Evolutionary conservation across 2,797 vertebrate genomes (phyloP), one percentile per base, ranked within the genome.

Genomic region (Cyclopterus lumpus): DNA sequence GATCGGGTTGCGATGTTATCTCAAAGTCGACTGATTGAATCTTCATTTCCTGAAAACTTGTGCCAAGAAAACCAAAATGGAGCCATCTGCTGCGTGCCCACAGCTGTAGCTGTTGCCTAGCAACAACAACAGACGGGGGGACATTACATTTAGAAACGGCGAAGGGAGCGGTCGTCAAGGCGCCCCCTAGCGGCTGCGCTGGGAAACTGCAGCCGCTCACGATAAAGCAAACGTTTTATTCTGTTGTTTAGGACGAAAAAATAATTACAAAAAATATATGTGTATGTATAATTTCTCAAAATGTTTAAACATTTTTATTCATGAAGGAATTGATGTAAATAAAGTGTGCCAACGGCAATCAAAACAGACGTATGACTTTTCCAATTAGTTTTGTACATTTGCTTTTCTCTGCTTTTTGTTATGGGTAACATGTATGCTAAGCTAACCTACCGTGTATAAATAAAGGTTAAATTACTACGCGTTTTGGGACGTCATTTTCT

Each of bases 51-150:
- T 83, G n/a, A 69, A 79, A 40, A 40, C 38, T 40, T 40, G 3
- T 40, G 67, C 81, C 73, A 71, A 71, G 40, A 60, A n/a, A 76
- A 53, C 62, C 70, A 46, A 46, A 83, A 73, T 53, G 18, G 32
- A 54, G 62, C 77, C 85, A 60, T 84, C 83, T 86, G 82, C 44
- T 82, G 40, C 28, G 49, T 53, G 36, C 48, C 34, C 36, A 46
- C 65, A 67, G 57, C 61, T 57, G 67, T 54, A 36, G 40, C 26
- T 62, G 79, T 73, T 70, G 54, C 83, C 80, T 66, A 18, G 80
- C 84, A 88, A 89, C 79, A 88, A 89, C 79, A 79, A 36, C 66
- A 64, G 57, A 30, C 11, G 15, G 4, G 1, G n/a, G 22, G 22
- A 8, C 42, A 44, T 69, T 49, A 22, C 32, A 9, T 20, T 20